Evolutionary conservation across 1,140 invertebrate genomes (phyloP), one percentile per base, ranked within the genome.

Genomic region (Lordiphosa collinella): DNA sequence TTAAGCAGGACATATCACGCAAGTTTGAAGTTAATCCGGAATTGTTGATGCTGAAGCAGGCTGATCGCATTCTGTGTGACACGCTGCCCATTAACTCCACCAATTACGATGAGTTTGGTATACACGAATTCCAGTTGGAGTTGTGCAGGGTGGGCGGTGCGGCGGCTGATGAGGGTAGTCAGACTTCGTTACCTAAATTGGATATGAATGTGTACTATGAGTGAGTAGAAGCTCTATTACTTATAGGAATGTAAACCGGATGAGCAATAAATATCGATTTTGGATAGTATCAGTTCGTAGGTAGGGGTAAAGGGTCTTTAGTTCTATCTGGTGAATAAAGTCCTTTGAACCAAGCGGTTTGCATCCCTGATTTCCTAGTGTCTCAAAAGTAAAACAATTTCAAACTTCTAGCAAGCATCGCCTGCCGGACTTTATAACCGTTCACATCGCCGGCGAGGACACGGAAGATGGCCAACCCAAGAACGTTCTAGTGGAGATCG

Each of bases 401-500:
- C 9, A 8, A n/a, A 11, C 0, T 34, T 1, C 4, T 7, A 89
- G 88, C 18, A 87, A 88, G 43, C 75, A 72, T 41, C 73, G 69
- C 4, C 37, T 91, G 22, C 90, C 90, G 0, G 90, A 91, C 70
- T 90, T 91, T 5, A 75, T 91, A 9, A 91, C 91, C 0, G 90
- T 91, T 1, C 70, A 88, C 12, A 86, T 91, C 4, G 55, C 85
- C 10, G 68, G 55, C 3, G 85, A 88, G 10, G 80, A 89, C n/a
- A 73, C 74, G 5, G 80, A 75, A 10, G 78, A 90, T 60, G 80
- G 86, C 0, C 82, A 73, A 9, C 53, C 71, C 1, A 89, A 88
- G 47, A 88, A 89, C 18, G 75, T 92, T 36, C 89, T 92, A n/a
- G 90, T 91, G 0, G 90, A 91, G 85, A 89, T 92, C n/a, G 86